These are phyloP conservation scores for Microctonus aethiopoides DNA, from an alignment of 2,888 invertebrate genomes.

Conservation along the genomic window DNA sequence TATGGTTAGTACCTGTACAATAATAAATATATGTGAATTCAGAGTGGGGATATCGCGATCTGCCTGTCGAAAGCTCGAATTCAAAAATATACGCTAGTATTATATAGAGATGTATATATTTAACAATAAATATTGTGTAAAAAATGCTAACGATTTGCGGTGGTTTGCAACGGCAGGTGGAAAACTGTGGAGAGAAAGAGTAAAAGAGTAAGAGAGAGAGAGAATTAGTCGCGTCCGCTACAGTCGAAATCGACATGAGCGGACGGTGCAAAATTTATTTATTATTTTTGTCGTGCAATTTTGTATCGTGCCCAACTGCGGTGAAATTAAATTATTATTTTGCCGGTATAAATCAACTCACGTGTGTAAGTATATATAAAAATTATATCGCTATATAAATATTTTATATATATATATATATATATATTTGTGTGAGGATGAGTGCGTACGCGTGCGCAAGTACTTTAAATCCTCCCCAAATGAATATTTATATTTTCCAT, in stretches of 20 bases:
- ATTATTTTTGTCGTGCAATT: constrained; percentile 67
- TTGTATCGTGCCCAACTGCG: constrained; percentile 64
- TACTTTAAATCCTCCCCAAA: constrained; percentile 60
- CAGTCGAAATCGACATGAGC: constrained; percentile 59
- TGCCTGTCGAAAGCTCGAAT: constrained; percentile 34
- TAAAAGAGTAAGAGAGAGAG: constrained; percentile 25
- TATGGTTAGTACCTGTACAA: constrained; percentile 9
- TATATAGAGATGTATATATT: constrained; percentile 9
- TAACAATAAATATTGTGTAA: constrained; percentile 42
- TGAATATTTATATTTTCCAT: constrained; percentile 68
- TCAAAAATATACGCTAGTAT: constrained; percentile 15
- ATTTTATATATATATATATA: constrained; percentile 21
- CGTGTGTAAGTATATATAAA: constrained; percentile 36
- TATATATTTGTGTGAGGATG: neutral
- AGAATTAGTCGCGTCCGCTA: constrained; percentile 17
- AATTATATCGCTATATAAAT: too few species aligned
- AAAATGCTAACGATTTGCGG: constrained; percentile 43
- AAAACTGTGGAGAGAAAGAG: constrained; percentile 34
- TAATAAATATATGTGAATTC: neutral
- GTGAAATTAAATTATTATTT: constrained; percentile 68
- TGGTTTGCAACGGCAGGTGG: constrained; percentile 43
- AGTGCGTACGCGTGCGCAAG: constrained; percentile 43
- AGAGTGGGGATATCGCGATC: constrained; percentile 28
- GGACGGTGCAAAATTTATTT: constrained; percentile 63
- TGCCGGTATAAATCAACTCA: constrained; percentile 62